phyloP scores from a whole-genome alignment of 2,888 invertebrate genomes.

The Endotricha flammealis region DNA sequence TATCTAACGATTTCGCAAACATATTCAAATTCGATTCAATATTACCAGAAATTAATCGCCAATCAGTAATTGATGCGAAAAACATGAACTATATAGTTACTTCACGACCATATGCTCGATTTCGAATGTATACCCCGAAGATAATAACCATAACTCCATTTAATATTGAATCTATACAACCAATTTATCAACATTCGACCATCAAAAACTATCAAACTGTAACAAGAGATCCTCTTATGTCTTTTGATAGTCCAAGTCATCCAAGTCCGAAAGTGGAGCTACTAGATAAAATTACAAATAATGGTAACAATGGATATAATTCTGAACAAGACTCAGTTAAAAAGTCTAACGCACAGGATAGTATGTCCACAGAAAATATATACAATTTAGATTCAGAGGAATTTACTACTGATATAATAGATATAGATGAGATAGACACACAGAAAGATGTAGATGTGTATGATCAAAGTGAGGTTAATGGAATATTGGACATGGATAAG shows the following conservation, averaged over 20 bases:
- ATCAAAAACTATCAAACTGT: no score
- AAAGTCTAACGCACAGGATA: no score
- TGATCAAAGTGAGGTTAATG: not conserved
- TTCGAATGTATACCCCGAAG: slow-evolving; percentile 11
- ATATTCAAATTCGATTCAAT: no score
- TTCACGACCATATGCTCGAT: slow-evolving; percentile 17
- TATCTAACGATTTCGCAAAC: not conserved
- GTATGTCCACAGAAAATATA: no score
- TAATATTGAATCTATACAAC: not conserved
- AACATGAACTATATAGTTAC: slow-evolving; percentile 28
- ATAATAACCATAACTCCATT: not conserved
- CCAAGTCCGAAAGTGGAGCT: no score
- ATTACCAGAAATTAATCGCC: no score
- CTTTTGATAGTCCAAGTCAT: no score
- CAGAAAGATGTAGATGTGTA: not conserved
- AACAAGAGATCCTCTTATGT: no score
- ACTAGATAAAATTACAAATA: no score
- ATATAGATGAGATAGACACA: slow-evolving; percentile 2
- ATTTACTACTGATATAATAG: slow-evolving; percentile 5
- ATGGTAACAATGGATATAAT: not conserved
- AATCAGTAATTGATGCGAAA: no score
- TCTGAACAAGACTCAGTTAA: no score
- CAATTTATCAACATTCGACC: not conserved
- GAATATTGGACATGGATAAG: not conserved
- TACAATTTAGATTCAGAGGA: slow-evolving; percentile 9